These are phyloP conservation scores for Lanistes nyassanus DNA, from an alignment of 1,140 invertebrate species.

Conservation along the genomic window DNA sequence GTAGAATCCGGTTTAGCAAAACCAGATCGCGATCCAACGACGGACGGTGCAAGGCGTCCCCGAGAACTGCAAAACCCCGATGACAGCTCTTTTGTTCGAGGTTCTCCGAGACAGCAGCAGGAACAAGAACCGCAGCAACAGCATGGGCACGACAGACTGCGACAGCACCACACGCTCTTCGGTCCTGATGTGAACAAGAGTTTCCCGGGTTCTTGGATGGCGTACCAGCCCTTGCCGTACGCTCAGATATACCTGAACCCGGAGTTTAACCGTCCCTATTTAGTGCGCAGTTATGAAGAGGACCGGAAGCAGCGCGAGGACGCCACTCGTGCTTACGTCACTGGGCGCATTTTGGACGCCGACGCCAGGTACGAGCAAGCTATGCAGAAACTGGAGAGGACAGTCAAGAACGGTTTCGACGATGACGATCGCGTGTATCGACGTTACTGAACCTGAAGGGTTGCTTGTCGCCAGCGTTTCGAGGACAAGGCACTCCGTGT, in stretches of 20 bases:
- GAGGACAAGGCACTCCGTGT: no score
- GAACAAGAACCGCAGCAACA: not conserved
- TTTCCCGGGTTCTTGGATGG: constrained; percentile 37
- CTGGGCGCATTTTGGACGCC: constrained; percentile 40
- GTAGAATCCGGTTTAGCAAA: not conserved
- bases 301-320: constrained; percentile 16
- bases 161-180: not conserved
- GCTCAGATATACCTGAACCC: constrained; percentile 50
- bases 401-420: not conserved
- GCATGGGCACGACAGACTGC: not conserved
- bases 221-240: constrained; percentile 48
- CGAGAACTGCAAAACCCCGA: not conserved
- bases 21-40: not conserved
- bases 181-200: not conserved
- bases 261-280: constrained; percentile 51
- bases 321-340: constrained; percentile 25
- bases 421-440: constrained; percentile 15
- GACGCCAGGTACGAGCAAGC: constrained; percentile 43
- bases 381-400: constrained; percentile 47
- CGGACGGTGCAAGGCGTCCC: not conserved
- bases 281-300: constrained; percentile 32
- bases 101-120: not conserved
- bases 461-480: not conserved
- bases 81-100: not conserved
- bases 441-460: not conserved